Percentiles rank a stretch among this genome's conserved stretches.
These are phyloP conservation scores for Sinosuthora webbiana DNA, from an alignment of 2,113 vertebrate genomes.

Conservation along the genomic window DNA sequence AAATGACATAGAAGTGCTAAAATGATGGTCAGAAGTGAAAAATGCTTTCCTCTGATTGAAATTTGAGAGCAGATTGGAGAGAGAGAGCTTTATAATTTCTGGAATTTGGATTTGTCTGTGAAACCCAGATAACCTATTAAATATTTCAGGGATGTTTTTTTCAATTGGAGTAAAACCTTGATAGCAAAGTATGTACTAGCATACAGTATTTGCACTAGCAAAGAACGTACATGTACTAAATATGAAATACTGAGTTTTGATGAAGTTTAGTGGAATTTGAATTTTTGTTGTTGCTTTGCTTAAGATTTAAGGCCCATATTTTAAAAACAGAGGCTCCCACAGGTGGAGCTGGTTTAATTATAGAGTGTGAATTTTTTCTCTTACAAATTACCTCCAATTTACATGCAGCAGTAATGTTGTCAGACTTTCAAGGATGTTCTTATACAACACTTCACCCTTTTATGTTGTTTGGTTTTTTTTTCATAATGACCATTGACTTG, in stretches of 20 bases:
- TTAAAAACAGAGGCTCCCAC: neutral
- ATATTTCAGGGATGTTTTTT: neutral
- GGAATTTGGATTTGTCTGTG: neutral
- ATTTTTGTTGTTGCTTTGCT: neutral
- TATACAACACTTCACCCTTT: neutral
- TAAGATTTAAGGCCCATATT: neutral
- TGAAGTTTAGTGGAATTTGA: neutral
- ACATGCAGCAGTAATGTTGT: neutral
- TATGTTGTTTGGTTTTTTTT: neutral
- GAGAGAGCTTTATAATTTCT: neutral
- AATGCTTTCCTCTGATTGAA: neutral
- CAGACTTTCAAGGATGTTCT: neutral
- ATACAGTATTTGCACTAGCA: neutral
- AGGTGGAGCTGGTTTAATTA: neutral
- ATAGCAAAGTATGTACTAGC: neutral
- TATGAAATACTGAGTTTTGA: neutral
- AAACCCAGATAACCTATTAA: neutral
- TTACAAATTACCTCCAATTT: neutral
- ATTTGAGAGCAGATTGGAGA: neutral
- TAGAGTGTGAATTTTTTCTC: neutral
- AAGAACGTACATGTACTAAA: neutral
- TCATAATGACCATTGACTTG: neutral
- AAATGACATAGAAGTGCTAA: neutral
- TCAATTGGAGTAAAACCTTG: neutral
- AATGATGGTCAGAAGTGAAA: neutral